A percentile compares a stretch with the other conserved stretches of the same genome.
phyloP scores from a whole-genome alignment of 2,888 invertebrate genomes.

The Neoitamus cyanurus region DNA sequence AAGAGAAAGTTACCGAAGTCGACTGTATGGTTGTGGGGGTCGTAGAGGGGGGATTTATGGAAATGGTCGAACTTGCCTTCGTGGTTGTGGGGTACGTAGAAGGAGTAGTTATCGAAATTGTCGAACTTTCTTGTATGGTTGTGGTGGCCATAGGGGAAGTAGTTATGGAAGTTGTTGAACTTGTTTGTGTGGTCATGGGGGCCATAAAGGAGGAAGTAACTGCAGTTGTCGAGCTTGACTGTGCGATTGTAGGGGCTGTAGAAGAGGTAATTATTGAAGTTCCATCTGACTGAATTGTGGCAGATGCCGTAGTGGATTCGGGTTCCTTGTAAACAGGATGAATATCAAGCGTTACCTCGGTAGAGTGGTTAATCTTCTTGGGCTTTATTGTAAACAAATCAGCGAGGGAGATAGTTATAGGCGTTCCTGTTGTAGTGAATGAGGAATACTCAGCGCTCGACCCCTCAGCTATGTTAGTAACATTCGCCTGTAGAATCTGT shows the following conservation, averaged over 20 bases:
- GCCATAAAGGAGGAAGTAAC: neutral
- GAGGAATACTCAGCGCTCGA: constrained; percentile 14
- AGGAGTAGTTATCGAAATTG: neutral
- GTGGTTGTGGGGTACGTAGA: neutral
- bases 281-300: neutral
- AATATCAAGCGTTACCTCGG: constrained; percentile 50
- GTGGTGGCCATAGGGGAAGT: neutral
- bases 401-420: constrained; percentile 54
- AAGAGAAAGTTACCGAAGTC: neutral
- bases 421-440: constrained; percentile 51
- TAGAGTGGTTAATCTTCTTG: constrained; percentile 52
- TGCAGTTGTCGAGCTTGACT: neutral
- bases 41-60: neutral
- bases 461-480: constrained; percentile 48
- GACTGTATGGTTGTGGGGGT: neutral
- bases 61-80: neutral
- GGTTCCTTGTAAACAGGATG: constrained; percentile 54
- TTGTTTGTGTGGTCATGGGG: neutral
- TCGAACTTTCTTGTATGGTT: neutral
- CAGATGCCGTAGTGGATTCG: constrained; percentile 9
- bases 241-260: neutral
- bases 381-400: constrained; percentile 56
- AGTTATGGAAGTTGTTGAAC: neutral
- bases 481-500: constrained; percentile 47
- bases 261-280: neutral